Evolutionary conservation across 2,113 vertebrate genomes (phyloP).

Genomic region (Chiloscyllium plagiosum): DNA sequence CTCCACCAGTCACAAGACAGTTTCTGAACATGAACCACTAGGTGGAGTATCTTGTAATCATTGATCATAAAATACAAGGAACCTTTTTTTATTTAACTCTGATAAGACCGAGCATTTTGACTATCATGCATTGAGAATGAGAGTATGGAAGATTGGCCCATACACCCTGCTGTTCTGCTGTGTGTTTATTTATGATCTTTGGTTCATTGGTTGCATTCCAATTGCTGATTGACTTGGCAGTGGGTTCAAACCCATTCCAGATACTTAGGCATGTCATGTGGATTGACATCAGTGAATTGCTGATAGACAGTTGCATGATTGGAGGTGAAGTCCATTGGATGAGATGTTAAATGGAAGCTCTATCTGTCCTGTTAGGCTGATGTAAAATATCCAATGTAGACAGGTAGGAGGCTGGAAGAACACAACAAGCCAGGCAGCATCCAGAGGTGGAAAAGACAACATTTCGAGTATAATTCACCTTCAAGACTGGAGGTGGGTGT

Average conservation of each 20-base stretch:
- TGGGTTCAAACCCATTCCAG: background rate
- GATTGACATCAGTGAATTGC: background rate
- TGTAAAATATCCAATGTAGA: background rate
- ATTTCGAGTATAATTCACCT: too few species aligned
- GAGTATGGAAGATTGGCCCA: background rate
- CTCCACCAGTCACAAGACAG: background rate
- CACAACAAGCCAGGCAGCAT: too few species aligned
- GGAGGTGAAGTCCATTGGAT: background rate
- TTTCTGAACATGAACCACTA: background rate
- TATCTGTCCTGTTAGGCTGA: background rate
- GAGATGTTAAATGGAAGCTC: background rate
- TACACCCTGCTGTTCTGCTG: background rate
- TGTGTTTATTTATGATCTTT: background rate
- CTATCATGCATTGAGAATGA: background rate
- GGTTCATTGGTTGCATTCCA: background rate
- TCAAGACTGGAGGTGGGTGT: too few species aligned
- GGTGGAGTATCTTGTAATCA: background rate
- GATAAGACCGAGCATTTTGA: background rate
- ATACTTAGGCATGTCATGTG: background rate
- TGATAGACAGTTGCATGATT: background rate
- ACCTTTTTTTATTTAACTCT: background rate
- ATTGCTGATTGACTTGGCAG: background rate
- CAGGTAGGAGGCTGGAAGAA: too few species aligned
- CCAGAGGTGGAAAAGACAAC: too few species aligned
- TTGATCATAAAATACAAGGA: background rate